Percentiles rank a stretch among this genome's conserved stretches.
These are phyloP conservation scores for Willisornis vidua DNA, from an alignment of 2,113 vertebrate genomes.

Conservation along the genomic window DNA sequence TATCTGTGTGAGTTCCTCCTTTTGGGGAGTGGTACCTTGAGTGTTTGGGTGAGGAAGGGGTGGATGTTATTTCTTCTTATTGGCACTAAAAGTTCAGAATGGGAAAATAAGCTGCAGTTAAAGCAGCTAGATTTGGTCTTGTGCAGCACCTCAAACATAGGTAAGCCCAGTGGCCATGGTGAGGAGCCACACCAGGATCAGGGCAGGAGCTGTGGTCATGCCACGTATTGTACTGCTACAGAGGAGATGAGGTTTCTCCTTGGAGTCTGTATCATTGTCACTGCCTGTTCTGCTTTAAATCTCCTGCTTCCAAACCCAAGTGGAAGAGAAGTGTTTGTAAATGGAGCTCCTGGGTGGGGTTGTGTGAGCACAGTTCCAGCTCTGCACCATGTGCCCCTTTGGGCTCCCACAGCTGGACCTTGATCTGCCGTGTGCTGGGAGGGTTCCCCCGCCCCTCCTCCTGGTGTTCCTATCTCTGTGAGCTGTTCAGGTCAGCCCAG, in stretches of 20 bases:
- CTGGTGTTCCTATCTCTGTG: accelerated
- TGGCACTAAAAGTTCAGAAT: background rate
- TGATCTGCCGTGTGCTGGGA: accelerated
- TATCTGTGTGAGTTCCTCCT: accelerated
- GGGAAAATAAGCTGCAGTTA: background rate
- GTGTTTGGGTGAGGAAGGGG: accelerated
- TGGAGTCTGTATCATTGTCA: accelerated
- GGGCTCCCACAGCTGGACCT: background rate
- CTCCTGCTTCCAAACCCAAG: background rate
- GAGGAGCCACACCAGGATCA: background rate
- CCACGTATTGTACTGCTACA: accelerated
- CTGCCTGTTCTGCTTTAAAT: background rate
- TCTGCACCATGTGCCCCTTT: accelerated
- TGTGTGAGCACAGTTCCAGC: background rate
- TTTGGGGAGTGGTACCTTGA: background rate
- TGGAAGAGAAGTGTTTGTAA: background rate
- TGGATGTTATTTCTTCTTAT: accelerated
- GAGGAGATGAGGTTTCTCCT: background rate
- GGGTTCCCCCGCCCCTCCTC: background rate
- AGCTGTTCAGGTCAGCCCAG: background rate
- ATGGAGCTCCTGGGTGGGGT: accelerated
- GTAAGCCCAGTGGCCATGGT: background rate
- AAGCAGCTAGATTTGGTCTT: accelerated
- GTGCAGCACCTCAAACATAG: background rate
- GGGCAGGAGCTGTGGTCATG: background rate